Percentiles rank a stretch among this genome's conserved stretches.
Evolutionary conservation across 2,888 invertebrate genomes (phyloP).

Genomic region (Sicus ferrugineus): DNA sequence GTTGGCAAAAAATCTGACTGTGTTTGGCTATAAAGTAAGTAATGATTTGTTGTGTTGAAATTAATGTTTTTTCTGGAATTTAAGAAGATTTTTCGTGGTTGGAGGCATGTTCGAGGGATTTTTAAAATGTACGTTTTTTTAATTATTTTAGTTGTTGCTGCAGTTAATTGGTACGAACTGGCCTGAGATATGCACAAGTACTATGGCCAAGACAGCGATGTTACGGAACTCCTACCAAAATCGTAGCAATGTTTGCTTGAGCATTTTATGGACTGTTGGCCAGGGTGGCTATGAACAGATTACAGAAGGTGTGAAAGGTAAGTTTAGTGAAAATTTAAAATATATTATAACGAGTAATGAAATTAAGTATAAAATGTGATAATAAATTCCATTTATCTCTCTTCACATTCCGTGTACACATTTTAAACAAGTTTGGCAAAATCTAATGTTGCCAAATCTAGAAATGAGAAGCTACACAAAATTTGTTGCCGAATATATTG

Average conservation of each 20-base stretch:
- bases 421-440: slow-evolving; percentile 81
- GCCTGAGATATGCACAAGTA: slow-evolving; percentile 71
- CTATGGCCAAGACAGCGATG: slow-evolving; percentile 71
- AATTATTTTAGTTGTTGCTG: slow-evolving; percentile 66
- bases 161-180: slow-evolving; percentile 74
- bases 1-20: slow-evolving; percentile 71
- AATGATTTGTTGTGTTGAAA: neutral
- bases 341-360: neutral
- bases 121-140: neutral
- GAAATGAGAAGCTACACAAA: slow-evolving; percentile 76
- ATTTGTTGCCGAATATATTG: slow-evolving; percentile 72
- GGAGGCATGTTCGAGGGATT: too few species aligned
- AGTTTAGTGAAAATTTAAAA: neutral
- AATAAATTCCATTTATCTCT: neutral
- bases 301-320: slow-evolving; percentile 74
- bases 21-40: slow-evolving; percentile 69
- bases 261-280: slow-evolving; percentile 79
- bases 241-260: slow-evolving; percentile 75
- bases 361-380: neutral
- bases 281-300: slow-evolving; percentile 75
- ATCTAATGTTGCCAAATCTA: slow-evolving; percentile 76
- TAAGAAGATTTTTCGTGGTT: too few species aligned
- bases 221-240: slow-evolving; percentile 80
- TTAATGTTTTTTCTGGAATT: too few species aligned
- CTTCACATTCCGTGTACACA: neutral